These are phyloP conservation scores for Aleiodes leptofemur DNA, from an alignment of 2,888 invertebrate genomes.

Conservation along the genomic window DNA sequence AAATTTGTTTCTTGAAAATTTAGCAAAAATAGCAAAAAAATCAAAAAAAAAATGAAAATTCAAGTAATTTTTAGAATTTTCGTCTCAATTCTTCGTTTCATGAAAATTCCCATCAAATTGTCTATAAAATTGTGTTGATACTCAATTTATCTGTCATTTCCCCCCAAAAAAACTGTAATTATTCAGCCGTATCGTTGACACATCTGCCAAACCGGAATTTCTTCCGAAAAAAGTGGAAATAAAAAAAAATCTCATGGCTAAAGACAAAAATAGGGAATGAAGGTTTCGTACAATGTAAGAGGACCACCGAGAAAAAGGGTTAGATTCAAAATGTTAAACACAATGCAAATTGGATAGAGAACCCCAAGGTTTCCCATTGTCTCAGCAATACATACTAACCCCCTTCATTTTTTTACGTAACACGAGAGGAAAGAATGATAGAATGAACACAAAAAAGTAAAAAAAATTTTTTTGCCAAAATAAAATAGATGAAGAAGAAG, in stretches of 20 bases:
- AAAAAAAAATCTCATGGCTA: background rate
- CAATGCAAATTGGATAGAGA: constrained; percentile 59
- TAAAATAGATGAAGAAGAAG: background rate
- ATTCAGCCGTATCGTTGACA: constrained; percentile 31
- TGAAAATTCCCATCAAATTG: too few species aligned
- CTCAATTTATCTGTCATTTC: too few species aligned
- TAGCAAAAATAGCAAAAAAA: background rate
- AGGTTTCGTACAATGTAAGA: constrained; percentile 12
- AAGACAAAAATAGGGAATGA: constrained; percentile 32
- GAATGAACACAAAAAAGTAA: background rate
- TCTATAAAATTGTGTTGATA: too few species aligned
- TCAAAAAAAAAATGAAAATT: background rate
- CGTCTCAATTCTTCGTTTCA: too few species aligned
- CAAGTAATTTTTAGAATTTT: too few species aligned
- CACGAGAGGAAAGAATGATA: background rate
- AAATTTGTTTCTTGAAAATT: too few species aligned
- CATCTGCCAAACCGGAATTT: constrained; percentile 43
- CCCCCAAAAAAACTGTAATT: too few species aligned
- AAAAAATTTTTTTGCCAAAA: background rate
- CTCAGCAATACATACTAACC: constrained; percentile 47
- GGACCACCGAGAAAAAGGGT: constrained; percentile 22
- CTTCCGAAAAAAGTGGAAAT: constrained; percentile 5
- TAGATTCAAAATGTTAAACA: constrained; percentile 44
- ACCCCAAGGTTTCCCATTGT: constrained; percentile 52
- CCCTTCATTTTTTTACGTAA: constrained; percentile 6